Conservation (phyloP, 1,140 invertebrate genomes). For the Agraylea sexmaculata region DNA sequence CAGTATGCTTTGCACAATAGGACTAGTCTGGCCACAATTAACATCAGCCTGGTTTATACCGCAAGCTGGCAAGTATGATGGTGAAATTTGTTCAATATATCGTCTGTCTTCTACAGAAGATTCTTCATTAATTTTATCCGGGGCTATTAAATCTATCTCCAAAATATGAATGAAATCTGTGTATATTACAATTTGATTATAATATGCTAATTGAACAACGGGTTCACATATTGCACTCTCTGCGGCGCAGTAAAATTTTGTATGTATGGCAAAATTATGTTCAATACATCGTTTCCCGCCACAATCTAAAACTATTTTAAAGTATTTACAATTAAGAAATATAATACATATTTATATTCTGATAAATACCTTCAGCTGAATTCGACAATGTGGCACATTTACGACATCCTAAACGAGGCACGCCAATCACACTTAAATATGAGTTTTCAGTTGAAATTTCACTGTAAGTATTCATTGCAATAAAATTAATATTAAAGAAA, state of each 20-base stretch:
- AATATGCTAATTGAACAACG: slow-evolving; percentile 37
- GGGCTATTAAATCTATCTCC: slow-evolving; percentile 37
- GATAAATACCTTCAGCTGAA: slow-evolving; percentile 29
- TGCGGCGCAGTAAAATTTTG: slow-evolving; percentile 38
- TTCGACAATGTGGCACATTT: slow-evolving; percentile 34
- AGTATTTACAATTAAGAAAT: not conserved
- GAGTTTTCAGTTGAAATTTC: slow-evolving; percentile 37
- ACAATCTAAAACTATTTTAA: slow-evolving; percentile 18
- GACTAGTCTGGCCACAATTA: slow-evolving; percentile 23
- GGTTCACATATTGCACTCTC: slow-evolving; percentile 39
- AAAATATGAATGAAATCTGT: slow-evolving; percentile 41
- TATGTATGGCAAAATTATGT: slow-evolving; percentile 40
- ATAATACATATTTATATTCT: not conserved
- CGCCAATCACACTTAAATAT: slow-evolving; percentile 39
- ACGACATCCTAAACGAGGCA: slow-evolving; percentile 37
- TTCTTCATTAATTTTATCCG: slow-evolving; percentile 29
- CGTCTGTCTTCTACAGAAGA: slow-evolving; percentile 26
- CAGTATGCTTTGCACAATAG: slow-evolving; percentile 36
- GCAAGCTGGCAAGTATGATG: not conserved
- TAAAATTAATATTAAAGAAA: not conserved
- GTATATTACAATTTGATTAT: slow-evolving; percentile 40
- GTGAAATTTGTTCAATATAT: slow-evolving; percentile 6
- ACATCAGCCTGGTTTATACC: not conserved
- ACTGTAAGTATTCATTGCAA: slow-evolving; percentile 23
- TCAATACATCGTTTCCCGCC: slow-evolving; percentile 36